Conservation (phyloP, 2,113 vertebrate genomes). For the Struthio camelus region DNA sequence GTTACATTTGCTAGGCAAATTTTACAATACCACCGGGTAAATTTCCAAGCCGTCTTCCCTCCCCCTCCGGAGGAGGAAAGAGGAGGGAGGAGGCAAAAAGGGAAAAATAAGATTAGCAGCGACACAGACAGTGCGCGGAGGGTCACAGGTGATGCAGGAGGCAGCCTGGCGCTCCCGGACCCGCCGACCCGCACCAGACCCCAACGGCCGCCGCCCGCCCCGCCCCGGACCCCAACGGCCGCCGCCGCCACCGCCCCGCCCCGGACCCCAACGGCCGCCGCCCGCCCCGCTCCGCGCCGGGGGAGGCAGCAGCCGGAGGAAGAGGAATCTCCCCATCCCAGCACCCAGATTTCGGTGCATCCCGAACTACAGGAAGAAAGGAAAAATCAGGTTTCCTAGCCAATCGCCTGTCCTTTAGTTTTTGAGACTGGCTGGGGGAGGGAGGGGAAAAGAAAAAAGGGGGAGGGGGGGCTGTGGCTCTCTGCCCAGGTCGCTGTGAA, state of each 20-base stretch:
- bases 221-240: neutral
- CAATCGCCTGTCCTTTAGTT: neutral
- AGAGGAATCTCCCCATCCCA: neutral
- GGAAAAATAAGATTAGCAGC: neutral
- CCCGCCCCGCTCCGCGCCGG: neutral
- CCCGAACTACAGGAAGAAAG: neutral
- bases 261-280: neutral
- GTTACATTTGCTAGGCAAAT: neutral
- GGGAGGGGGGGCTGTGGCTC: too few relatives aligned
- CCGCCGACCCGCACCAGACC: neutral
- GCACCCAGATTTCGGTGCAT: neutral
- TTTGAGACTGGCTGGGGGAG: neutral
- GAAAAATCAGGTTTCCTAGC: neutral
- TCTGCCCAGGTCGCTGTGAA: neutral
- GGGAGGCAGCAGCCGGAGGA: neutral
- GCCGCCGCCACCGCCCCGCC: too few relatives aligned
- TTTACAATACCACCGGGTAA: neutral
- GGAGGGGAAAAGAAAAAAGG: too few relatives aligned
- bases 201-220: neutral
- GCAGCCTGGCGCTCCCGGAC: neutral
- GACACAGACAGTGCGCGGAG: neutral
- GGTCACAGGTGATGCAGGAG: conserved; percentile 11
- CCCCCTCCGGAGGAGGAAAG: neutral
- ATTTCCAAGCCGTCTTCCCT: neutral
- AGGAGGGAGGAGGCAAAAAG: neutral